Percentiles rank a stretch among this genome's conserved stretches.
These are phyloP conservation scores for Vanessa tameamea DNA, from an alignment of 1,140 invertebrate genomes.

Conservation along the genomic window DNA sequence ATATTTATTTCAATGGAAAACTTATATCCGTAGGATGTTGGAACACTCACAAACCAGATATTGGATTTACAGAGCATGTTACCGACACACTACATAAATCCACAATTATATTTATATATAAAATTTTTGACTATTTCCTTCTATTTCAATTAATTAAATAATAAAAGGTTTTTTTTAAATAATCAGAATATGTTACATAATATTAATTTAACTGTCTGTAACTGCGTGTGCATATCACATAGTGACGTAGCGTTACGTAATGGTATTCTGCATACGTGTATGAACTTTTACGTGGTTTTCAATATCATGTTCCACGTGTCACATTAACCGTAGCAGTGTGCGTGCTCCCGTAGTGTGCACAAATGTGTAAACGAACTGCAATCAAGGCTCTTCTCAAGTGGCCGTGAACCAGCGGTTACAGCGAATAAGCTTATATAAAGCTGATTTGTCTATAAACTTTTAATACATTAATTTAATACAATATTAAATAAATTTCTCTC, in stretches of 20 bases:
- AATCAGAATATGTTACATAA: background rate
- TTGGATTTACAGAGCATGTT: background rate
- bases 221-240: background rate
- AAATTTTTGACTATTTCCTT: too few relatives aligned
- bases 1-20: background rate
- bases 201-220: background rate
- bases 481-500: slow-evolving; percentile 18
- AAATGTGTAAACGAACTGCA: slow-evolving; percentile 46
- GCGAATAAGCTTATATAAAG: slow-evolving; percentile 41
- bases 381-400: slow-evolving; percentile 61
- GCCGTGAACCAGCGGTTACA: slow-evolving; percentile 63
- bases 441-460: slow-evolving; percentile 24
- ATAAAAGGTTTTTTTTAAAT: too few relatives aligned
- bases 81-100: too few relatives aligned
- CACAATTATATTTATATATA: background rate
- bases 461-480: slow-evolving; percentile 16
- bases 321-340: slow-evolving; percentile 12
- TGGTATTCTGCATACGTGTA: background rate
- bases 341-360: slow-evolving; percentile 20
- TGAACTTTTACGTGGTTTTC: slow-evolving; percentile 27
- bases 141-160: too few relatives aligned
- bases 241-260: slow-evolving; percentile 15
- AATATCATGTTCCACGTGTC: slow-evolving; percentile 34
- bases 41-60: background rate
- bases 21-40: background rate